These are phyloP conservation scores for Solenopsis fugax DNA, from an alignment of 1,140 invertebrate genomes.

Conservation along the genomic window DNA sequence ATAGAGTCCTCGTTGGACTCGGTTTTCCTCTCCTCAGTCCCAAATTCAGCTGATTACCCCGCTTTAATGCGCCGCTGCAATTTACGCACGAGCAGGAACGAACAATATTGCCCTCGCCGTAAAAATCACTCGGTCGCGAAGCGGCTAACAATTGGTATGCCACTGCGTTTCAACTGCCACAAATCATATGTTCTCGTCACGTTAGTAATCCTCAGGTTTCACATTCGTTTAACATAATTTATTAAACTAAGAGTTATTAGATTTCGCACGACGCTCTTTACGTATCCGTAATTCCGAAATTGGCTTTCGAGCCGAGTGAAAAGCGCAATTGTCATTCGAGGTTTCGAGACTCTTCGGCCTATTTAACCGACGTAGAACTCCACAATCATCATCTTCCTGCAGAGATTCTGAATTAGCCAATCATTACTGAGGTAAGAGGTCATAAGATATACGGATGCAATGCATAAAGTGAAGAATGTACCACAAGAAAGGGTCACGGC, in stretches of 20 bases:
- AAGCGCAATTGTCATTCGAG: conserved; percentile 29
- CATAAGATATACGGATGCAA: conserved; percentile 6
- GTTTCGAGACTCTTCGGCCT: conserved; percentile 5
- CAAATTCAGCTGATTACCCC: conserved; percentile 41
- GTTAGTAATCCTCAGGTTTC: conserved; percentile 2
- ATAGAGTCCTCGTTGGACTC: conserved; percentile 45
- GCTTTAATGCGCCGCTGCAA: conserved; percentile 28
- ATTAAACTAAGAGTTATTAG: conserved; percentile 30
- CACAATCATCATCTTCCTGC: conserved; percentile 24
- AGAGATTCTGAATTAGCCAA: conserved; percentile 10
- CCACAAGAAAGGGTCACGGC: background rate
- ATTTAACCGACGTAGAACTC: conserved; percentile 18
- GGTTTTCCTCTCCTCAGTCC: conserved; percentile 57
- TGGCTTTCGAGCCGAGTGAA: conserved; percentile 19
- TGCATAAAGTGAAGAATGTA: conserved; percentile 1
- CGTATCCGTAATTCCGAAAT: conserved; percentile 17
- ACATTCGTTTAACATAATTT: conserved; percentile 26
- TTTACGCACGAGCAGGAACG: conserved; percentile 12
- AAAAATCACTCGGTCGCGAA: background rate
- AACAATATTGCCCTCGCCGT: conserved; percentile 24
- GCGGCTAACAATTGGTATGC: conserved; percentile 18
- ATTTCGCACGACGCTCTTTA: background rate
- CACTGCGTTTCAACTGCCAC: background rate
- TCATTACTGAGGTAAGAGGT: conserved; percentile 36
- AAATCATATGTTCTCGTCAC: conserved; percentile 15